phyloP scores from a whole-genome alignment of 2,797 vertebrate species.

The Cryptoblepharus egeriae region DNA sequence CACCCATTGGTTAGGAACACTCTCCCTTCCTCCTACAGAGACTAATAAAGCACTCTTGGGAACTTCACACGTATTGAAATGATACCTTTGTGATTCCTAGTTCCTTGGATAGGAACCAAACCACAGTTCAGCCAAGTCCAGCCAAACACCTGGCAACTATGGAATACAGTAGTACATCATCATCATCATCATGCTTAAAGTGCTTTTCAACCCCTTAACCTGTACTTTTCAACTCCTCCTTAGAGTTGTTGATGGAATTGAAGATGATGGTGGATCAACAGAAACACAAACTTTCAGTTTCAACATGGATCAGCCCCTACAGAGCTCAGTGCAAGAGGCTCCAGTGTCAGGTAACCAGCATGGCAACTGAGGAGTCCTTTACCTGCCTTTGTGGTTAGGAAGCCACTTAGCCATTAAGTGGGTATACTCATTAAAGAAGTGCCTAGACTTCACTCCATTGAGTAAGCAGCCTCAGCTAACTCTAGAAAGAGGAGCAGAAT shows the following conservation, averaged over 20 bases:
- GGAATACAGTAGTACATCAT: too few relatives aligned
- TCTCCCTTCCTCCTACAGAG: too few relatives aligned
- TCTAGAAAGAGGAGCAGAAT: background rate
- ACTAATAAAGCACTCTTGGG: too few relatives aligned
- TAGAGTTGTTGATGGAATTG: slow-evolving; percentile 94
- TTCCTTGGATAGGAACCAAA: too few relatives aligned
- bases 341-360: slow-evolving; percentile 69
- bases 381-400: background rate
- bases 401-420: background rate
- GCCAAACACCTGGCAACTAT: too few relatives aligned
- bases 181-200: too few relatives aligned
- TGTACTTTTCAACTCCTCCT: background rate
- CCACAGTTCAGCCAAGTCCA: too few relatives aligned
- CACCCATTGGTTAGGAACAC: too few relatives aligned
- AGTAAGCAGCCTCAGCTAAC: background rate
- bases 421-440: background rate
- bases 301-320: slow-evolving; percentile 71
- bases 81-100: too few relatives aligned
- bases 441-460: background rate
- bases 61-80: too few relatives aligned
- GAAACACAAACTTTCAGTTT: slow-evolving; percentile 84
- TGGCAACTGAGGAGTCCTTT: background rate
- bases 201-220: background rate
- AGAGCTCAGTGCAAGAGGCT: slow-evolving; percentile 42
- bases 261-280: slow-evolving; percentile 81